Conservation (phyloP, 23 tunicate species). For the Clavelina lepadiformis region DNA sequence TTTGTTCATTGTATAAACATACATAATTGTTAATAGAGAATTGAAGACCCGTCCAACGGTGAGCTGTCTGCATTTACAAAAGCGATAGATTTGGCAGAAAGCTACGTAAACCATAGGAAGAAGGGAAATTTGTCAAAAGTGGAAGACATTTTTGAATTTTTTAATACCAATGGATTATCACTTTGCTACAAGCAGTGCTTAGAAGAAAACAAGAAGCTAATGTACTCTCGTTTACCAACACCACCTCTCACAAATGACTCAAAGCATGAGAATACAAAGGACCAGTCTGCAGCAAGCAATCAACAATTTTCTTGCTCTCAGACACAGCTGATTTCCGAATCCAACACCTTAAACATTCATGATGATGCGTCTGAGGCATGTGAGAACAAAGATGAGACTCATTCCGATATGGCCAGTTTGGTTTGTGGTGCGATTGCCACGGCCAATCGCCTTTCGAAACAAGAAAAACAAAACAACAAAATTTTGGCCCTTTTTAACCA, state of each 20-base stretch:
- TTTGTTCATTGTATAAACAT: too few species aligned
- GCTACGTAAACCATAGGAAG: background rate
- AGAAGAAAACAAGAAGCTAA: background rate
- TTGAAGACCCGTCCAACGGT: background rate
- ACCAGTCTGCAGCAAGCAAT: background rate
- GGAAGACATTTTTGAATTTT: background rate
- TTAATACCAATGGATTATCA: background rate
- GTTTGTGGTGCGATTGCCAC: background rate
- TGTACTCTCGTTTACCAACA: background rate
- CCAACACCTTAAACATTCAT: background rate
- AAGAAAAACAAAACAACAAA: background rate
- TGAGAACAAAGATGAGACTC: too few species aligned
- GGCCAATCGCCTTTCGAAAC: background rate
- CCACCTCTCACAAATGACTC: too few species aligned
- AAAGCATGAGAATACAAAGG: too few species aligned
- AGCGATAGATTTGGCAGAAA: background rate
- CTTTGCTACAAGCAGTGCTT: background rate
- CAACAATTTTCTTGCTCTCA: background rate
- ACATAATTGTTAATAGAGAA: too few species aligned
- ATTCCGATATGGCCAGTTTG: background rate
- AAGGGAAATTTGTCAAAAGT: background rate
- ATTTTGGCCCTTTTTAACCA: background rate
- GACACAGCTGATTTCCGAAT: background rate
- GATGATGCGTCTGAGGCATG: too few species aligned
- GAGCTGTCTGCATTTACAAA: background rate